These are phyloP conservation scores for Lemur catta DNA, from an alignment of 2,797 vertebrate species.

Conservation along the genomic window DNA sequence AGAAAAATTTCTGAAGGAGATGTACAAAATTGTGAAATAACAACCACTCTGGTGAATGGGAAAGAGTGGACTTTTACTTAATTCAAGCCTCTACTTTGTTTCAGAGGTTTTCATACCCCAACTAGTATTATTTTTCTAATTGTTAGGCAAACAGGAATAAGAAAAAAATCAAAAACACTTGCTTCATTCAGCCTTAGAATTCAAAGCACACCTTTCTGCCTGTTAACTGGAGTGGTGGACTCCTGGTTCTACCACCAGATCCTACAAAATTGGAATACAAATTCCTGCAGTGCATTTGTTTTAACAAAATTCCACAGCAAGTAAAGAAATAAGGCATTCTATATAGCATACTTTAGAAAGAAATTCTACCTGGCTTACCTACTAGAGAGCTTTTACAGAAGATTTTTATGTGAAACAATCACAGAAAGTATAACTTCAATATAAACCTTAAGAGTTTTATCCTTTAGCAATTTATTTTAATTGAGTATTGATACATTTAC, in stretches of 20 bases:
- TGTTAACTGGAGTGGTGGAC: rapidly evolving
- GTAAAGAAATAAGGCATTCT: background rate
- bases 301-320: background rate
- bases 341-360: background rate
- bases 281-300: background rate
- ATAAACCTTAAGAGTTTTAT: background rate
- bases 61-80: background rate
- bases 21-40: background rate
- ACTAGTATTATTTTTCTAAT: background rate
- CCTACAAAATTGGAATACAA: background rate
- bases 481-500: rapidly evolving
- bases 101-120: background rate
- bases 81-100: background rate
- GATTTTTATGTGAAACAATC: background rate
- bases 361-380: background rate
- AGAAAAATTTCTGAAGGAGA: background rate
- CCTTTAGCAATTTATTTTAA: background rate
- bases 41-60: background rate
- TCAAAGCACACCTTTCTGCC: background rate
- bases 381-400: background rate
- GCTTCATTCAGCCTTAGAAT: background rate
- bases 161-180: background rate
- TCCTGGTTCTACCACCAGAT: background rate
- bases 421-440: background rate
- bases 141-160: background rate